Conservation (phyloP, 2,888 invertebrate species). For the Spodoptera exigua region DNA sequence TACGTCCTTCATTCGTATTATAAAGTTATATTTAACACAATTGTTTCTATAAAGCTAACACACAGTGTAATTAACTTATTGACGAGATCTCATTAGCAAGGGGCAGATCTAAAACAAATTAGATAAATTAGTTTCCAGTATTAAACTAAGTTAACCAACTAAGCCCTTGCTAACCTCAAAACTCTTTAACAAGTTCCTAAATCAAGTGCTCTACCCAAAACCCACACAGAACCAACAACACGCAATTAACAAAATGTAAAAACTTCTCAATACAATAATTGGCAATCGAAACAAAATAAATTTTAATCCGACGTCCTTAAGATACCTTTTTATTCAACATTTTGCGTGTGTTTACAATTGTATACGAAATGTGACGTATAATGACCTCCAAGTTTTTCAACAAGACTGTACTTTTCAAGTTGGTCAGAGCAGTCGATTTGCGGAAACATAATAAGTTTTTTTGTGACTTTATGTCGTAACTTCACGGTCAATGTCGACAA, state of each 20-base stretch:
- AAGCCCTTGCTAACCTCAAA: slow-evolving; percentile 13
- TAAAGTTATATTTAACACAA: too few relatives aligned
- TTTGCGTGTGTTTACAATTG: slow-evolving; percentile 48
- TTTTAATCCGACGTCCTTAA: slow-evolving; percentile 25
- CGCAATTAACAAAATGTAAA: slow-evolving; percentile 21
- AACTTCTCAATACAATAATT: slow-evolving; percentile 19
- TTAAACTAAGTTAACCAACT: slow-evolving; percentile 19
- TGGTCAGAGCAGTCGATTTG: slow-evolving; percentile 75
- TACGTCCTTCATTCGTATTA: too few relatives aligned
- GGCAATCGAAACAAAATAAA: slow-evolving; percentile 15
- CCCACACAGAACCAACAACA: slow-evolving; percentile 12
- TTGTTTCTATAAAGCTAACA: too few relatives aligned
- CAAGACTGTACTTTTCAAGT: slow-evolving; percentile 65
- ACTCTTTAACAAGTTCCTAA: slow-evolving; percentile 6
- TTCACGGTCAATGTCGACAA: slow-evolving; percentile 88
- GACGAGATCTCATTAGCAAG: not conserved
- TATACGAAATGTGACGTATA: slow-evolving; percentile 59
- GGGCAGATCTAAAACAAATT: slow-evolving; percentile 1
- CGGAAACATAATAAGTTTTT: slow-evolving; percentile 84
- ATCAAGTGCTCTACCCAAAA: slow-evolving; percentile 5
- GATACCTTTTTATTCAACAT: slow-evolving; percentile 31
- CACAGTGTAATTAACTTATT: not conserved
- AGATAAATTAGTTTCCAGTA: slow-evolving; percentile 8
- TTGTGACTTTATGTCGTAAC: slow-evolving; percentile 75
- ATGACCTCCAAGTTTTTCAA: slow-evolving; percentile 62